Percentiles rank a stretch among this genome's conserved stretches.
These are phyloP conservation scores for Smutsia temminckii DNA, from an alignment of 2,797 vertebrate species.

Conservation along the genomic window DNA sequence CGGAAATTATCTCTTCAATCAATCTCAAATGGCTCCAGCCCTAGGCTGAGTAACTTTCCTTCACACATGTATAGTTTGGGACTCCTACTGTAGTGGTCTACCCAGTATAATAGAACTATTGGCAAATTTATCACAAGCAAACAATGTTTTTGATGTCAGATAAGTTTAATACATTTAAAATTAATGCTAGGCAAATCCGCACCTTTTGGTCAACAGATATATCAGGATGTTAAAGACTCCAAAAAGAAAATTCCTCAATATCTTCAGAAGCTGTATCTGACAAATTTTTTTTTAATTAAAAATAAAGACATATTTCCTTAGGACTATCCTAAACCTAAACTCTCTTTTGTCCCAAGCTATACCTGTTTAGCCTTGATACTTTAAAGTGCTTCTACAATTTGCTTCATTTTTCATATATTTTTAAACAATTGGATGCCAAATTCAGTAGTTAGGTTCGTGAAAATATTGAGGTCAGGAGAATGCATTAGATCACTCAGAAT, in stretches of 20 bases:
- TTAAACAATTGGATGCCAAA: not conserved
- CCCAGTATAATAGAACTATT: not conserved
- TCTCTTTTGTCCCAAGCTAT: not conserved
- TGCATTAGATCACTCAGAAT: not conserved
- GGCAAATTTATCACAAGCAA: not conserved
- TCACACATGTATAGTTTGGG: not conserved
- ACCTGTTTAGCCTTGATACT: not conserved
- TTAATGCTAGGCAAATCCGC: not conserved
- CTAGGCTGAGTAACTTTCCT: not conserved
- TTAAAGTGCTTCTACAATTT: not conserved
- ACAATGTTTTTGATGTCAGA: not conserved
- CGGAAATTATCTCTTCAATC: not conserved
- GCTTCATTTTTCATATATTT: slow-evolving; percentile 15
- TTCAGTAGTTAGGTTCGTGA: not conserved
- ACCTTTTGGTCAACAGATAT: not conserved
- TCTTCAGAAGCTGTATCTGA: not conserved
- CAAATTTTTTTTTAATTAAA: not conserved
- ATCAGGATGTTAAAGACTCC: not conserved
- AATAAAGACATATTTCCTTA: not conserved
- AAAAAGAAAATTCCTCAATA: not conserved
- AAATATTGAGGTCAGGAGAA: not conserved
- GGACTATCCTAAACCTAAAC: not conserved
- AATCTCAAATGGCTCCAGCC: not conserved
- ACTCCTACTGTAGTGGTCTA: not conserved
- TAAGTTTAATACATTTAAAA: not conserved